Conservation (phyloP, 37 sponge, comb jelly and placozoan species). For the Hexactinellida sp. region DNA sequence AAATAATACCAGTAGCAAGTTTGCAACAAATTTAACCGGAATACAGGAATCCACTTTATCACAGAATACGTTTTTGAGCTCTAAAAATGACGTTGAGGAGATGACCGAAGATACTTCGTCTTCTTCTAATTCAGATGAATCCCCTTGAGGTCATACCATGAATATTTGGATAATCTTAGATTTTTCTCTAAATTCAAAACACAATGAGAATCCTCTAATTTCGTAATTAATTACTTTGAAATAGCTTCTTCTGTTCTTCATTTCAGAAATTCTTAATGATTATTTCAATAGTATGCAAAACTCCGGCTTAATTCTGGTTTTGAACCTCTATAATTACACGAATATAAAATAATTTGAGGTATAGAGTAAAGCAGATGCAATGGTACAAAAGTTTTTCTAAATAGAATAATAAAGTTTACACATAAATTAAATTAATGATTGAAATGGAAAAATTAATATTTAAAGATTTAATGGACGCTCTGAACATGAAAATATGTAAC, state of each 20-base stretch:
- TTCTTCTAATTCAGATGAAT: slow-evolving; percentile 1
- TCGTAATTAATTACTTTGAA: neutral
- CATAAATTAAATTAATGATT: too few species aligned
- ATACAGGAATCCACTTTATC: neutral
- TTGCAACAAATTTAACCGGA: neutral
- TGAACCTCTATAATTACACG: too few species aligned
- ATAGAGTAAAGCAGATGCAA: too few species aligned
- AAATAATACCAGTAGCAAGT: neutral
- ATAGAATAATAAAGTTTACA: too few species aligned
- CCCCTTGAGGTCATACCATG: neutral
- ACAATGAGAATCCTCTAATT: neutral
- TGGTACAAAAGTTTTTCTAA: too few species aligned
- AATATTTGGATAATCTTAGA: neutral
- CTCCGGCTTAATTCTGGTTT: too few species aligned
- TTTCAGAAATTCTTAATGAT: neutral
- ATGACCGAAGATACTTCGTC: slow-evolving; percentile 8
- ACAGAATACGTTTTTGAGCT: neutral
- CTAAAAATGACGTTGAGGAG: neutral
- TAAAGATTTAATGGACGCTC: slow-evolving; percentile 5
- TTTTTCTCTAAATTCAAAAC: neutral
- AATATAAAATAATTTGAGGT: too few species aligned
- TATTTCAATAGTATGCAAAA: too few species aligned
- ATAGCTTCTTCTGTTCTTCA: neutral
- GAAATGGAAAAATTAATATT: neutral
- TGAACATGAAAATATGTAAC: neutral